Base-by-base conservation (phyloP, 2,797 vertebrate genomes). In the Cyprinodon diabolis region DNA sequence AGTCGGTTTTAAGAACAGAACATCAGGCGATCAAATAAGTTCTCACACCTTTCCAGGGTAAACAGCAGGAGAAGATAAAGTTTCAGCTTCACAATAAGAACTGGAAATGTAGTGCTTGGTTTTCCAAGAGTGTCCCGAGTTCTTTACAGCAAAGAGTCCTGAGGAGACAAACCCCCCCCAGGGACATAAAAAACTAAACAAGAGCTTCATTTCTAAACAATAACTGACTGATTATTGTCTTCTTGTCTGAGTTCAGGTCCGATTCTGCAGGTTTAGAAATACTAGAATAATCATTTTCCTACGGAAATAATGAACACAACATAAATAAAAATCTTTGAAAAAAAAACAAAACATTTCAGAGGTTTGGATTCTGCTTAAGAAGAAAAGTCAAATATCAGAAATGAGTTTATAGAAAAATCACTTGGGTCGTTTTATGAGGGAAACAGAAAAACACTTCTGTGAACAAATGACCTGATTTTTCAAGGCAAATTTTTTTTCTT, bases 1-100 rank as follows among this genome's bases (percentile, higher is more conserved):
- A 67, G 58, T 71, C 69, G 37, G 52, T 75, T 87, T 69, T 80
- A 84, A 84, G 69, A 11, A 81, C 79, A 85, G 52, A 80, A 81
- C 56, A 63, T n/a, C 81, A 71, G 66, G 63, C 81, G 3, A 6
- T 30, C 82, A 70, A 76, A 69, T 30, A 55, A 57, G 49, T 47
- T 23, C 43, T 48, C 69, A 69, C 74, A 55, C 17, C 54, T 4
- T 12, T 55, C 58, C 17, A 35, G 21, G 37, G 19, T 40, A 19
- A 62, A 43, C 35, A 0, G 35, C 37, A 62, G 35, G 19, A 63
- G 37, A 23, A 40, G 17, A 15, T 17, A 21, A 12, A 4, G 58
- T 40, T 17, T 35, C 17, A 52, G 51, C 6, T 52, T 52, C 47
- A 68, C 37, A 57, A 60, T 68, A 78, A 45, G 6, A 73, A 58